phyloP scores from a whole-genome alignment of 2,113 vertebrate genomes.

The Centropristis striata region DNA sequence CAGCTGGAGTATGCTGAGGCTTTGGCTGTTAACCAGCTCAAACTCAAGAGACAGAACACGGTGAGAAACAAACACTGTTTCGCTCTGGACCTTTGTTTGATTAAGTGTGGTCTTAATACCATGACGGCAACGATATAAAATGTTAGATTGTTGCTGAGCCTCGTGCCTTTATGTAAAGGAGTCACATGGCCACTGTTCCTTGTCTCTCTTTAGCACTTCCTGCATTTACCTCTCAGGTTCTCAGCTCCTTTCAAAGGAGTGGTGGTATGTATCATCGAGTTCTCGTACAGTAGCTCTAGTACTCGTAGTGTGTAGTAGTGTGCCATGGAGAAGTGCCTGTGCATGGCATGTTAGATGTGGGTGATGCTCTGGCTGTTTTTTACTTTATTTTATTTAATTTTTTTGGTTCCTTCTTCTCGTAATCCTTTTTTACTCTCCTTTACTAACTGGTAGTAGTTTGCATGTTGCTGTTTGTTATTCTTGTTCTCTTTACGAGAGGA shows the following conservation, averaged over 20 bases:
- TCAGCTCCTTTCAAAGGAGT: slow-evolving; percentile 94
- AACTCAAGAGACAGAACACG: slow-evolving; percentile 90
- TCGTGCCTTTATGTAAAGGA: slow-evolving; percentile 1
- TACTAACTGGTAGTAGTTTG: slow-evolving; percentile 80
- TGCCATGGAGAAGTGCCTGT: slow-evolving; percentile 59
- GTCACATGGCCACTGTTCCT: slow-evolving; percentile 74
- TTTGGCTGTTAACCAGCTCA: slow-evolving; percentile 92
- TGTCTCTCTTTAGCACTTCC: slow-evolving; percentile 91
- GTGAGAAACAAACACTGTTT: slow-evolving; percentile 71
- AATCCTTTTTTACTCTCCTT: slow-evolving; percentile 40
- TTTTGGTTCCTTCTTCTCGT: neutral
- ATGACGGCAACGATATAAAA: neutral
- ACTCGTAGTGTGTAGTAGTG: slow-evolving; percentile 48
- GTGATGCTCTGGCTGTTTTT: slow-evolving; percentile 53
- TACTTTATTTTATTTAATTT: neutral
- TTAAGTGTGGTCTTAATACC: neutral
- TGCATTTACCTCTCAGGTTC: slow-evolving; percentile 96
- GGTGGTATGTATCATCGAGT: slow-evolving; percentile 91
- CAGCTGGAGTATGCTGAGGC: slow-evolving; percentile 95
- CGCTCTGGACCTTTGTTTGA: neutral
- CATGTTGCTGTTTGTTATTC: slow-evolving; percentile 63
- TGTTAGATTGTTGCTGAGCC: neutral
- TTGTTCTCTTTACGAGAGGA: slow-evolving; percentile 21
- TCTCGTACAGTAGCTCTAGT: slow-evolving; percentile 57
- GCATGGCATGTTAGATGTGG: slow-evolving; percentile 78